A percentile compares a stretch with the other conserved stretches of the same genome.
Conservation (phyloP, 2,888 invertebrate species). For the Branchinecta sandiegonensis region DNA sequence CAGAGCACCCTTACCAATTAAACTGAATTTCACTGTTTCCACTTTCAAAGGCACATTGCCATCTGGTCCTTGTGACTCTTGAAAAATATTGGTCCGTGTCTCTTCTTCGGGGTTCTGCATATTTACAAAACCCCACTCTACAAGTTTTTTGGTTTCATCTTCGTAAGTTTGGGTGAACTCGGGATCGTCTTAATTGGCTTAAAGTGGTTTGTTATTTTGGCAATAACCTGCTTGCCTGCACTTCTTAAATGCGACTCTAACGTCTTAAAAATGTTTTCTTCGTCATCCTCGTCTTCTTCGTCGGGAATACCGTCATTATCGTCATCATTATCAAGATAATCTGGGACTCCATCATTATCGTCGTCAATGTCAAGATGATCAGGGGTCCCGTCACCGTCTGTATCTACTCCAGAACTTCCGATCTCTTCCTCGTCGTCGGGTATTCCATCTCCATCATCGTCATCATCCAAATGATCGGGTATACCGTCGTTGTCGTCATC, state of each 20-base stretch:
- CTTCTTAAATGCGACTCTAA: neutral
- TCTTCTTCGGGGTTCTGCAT: neutral
- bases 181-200: neutral
- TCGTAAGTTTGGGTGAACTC: neutral
- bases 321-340: neutral
- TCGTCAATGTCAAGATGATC: neutral
- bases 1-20: slow-evolving; percentile 13
- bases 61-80: neutral
- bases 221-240: neutral
- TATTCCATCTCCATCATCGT: neutral
- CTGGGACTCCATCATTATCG: neutral
- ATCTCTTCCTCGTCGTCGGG: neutral
- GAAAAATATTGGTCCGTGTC: neutral
- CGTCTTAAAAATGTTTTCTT: neutral
- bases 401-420: neutral
- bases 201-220: neutral
- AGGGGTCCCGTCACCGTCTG: neutral
- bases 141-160: slow-evolving; percentile 8
- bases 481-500: slow-evolving; percentile 1
- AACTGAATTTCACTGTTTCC: neutral
- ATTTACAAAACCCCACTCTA: neutral
- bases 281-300: slow-evolving; percentile 27
- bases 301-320: slow-evolving; percentile 12
- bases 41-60: neutral
- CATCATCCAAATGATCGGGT: slow-evolving; percentile 6